Evolutionary conservation across 2,113 vertebrate species (phyloP).

Genomic region (Plectropomus leopardus): DNA sequence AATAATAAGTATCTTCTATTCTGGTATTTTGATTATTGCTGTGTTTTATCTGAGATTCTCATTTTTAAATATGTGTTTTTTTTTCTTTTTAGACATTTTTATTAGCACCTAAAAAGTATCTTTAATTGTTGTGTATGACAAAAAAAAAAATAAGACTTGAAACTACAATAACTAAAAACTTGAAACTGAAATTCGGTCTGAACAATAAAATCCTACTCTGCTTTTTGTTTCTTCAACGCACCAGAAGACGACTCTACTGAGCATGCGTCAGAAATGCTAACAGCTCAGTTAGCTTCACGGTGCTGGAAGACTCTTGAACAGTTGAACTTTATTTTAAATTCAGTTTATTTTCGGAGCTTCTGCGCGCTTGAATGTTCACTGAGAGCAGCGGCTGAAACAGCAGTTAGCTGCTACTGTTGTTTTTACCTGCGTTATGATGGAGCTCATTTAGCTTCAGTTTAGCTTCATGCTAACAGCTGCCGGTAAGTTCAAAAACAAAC

Average conservation of each 20-base stretch:
- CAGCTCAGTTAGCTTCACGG: neutral
- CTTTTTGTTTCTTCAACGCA: neutral
- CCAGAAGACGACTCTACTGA: neutral
- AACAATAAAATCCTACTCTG: accelerated
- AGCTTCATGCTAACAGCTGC: conserved; percentile 14
- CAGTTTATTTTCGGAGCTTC: neutral
- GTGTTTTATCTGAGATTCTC: too few species aligned
- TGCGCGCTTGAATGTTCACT: too few species aligned
- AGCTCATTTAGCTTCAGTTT: neutral
- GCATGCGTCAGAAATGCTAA: conserved; percentile 39
- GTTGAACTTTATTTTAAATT: neutral
- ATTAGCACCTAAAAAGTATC: too few species aligned
- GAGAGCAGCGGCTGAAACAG: too few species aligned
- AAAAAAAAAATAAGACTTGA: too few species aligned
- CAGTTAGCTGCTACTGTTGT: neutral
- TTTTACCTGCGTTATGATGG: conserved; percentile 13
- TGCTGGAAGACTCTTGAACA: neutral
- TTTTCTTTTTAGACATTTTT: too few species aligned
- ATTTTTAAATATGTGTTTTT: too few species aligned
- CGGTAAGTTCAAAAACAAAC: conserved; percentile 32
- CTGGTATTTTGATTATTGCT: too few species aligned
- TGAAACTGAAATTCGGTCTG: too few species aligned
- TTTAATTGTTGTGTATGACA: too few species aligned
- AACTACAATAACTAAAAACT: too few species aligned
- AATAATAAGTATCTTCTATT: too few species aligned